Percentiles rank a stretch among this genome's conserved stretches.
These are phyloP conservation scores for Planococcus citri DNA, from an alignment of 1,140 invertebrate genomes.

Conservation along the genomic window DNA sequence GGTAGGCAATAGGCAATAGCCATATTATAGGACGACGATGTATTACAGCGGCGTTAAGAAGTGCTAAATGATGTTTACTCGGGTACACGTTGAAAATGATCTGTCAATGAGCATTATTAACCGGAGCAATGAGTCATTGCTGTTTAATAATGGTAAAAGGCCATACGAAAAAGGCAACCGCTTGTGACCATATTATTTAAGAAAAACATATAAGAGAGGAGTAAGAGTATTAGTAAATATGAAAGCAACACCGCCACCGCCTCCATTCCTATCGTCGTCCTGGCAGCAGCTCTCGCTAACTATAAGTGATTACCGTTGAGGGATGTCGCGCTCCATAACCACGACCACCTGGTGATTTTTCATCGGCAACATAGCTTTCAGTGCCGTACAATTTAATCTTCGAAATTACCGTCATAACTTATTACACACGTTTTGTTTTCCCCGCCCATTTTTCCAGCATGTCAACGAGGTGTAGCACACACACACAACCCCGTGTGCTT, in stretches of 20 bases:
- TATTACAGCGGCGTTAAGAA: too few relatives aligned
- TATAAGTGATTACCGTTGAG: conserved; percentile 3
- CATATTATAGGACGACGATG: too few relatives aligned
- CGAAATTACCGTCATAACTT: conserved; percentile 2
- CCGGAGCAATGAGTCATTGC: too few relatives aligned
- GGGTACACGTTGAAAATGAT: too few relatives aligned
- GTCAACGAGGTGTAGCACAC: too few relatives aligned
- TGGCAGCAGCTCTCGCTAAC: too few relatives aligned
- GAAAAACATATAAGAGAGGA: not conserved
- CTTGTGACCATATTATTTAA: not conserved
- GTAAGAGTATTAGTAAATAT: too few relatives aligned
- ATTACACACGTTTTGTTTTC: not conserved
- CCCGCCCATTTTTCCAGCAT: not conserved
- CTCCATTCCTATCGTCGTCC: too few relatives aligned
- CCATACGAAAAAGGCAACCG: not conserved
- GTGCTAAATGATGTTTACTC: not conserved
- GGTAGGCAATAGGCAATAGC: too few relatives aligned
- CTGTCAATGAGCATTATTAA: not conserved
- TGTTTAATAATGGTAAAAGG: not conserved
- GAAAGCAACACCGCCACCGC: not conserved
- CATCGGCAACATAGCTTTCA: not conserved
- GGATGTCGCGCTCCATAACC: not conserved
- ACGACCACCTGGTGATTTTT: conserved; percentile 2
- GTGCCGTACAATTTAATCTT: conserved; percentile 2
- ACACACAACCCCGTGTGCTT: too few relatives aligned